Conservation (phyloP, 2,797 vertebrate genomes). For the Euthynnus affinis region DNA sequence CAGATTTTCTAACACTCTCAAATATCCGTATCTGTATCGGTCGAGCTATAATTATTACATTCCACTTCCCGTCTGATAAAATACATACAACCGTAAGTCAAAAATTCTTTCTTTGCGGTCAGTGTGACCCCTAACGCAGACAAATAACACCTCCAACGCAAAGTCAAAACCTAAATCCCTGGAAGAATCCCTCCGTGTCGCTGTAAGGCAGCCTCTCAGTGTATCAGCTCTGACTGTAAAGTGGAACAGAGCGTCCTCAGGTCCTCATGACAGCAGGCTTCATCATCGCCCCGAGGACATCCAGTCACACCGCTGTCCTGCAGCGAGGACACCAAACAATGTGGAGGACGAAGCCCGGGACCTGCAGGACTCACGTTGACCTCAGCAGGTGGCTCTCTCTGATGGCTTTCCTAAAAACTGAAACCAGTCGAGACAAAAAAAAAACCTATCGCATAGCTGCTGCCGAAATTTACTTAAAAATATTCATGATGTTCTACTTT, state of each 20-base stretch:
- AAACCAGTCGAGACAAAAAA: no score
- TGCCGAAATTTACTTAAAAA: no score
- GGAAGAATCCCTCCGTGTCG: slow-evolving; percentile 20
- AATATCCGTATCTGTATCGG: no score
- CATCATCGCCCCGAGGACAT: slow-evolving; percentile 30
- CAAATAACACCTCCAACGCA: background rate
- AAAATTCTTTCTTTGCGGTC: no score
- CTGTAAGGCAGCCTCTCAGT: slow-evolving; percentile 23
- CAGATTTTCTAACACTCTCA: no score
- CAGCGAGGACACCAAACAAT: slow-evolving; percentile 35
- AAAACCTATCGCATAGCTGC: no score
- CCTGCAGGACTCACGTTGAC: slow-evolving; percentile 29
- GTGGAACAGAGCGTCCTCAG: slow-evolving; percentile 32
- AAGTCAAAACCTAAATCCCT: slow-evolving; percentile 12
- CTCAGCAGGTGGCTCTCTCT: slow-evolving; percentile 33
- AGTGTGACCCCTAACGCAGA: no score
- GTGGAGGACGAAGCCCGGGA: background rate
- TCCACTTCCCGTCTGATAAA: no score
- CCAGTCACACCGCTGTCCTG: slow-evolving; percentile 27
- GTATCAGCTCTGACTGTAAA: slow-evolving; percentile 32
- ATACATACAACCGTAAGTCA: no score
- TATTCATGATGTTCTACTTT: no score
- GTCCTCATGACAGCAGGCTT: slow-evolving; percentile 51
- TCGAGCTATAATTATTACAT: no score
- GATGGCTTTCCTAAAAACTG: no score